Percentiles rank a stretch among this genome's conserved stretches.
phyloP scores from a whole-genome alignment of 2,888 invertebrate species.

The Sarcophaga carnaria region DNA sequence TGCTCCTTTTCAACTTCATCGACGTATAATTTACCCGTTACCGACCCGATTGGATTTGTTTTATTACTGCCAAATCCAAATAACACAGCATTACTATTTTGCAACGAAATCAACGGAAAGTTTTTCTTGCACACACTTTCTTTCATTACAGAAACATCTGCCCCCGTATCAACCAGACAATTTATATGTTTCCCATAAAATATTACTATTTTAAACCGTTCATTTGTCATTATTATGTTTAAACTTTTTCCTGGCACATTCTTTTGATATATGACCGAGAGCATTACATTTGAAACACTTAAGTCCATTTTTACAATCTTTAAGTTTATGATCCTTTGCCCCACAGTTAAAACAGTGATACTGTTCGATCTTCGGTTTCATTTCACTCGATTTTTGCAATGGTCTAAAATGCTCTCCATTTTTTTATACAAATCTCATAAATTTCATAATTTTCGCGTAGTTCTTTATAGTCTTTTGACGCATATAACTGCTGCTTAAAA shows the following conservation, averaged over 20 bases:
- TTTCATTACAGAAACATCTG: constrained; percentile 1
- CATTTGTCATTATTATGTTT: background rate
- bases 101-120: background rate
- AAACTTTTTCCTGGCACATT: background rate
- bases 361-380: background rate
- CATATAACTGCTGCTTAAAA: background rate
- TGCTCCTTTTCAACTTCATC: background rate
- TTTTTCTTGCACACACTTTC: background rate
- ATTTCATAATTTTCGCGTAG: constrained; percentile 1
- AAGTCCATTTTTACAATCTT: constrained; percentile 6
- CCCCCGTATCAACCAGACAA: background rate
- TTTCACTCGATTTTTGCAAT: background rate
- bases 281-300: constrained; percentile 21
- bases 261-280: constrained; percentile 2
- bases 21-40: background rate
- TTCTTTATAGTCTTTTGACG: background rate
- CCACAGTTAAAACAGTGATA: constrained; percentile 19
- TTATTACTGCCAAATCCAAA: background rate
- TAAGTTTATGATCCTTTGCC: constrained; percentile 10
- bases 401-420: background rate
- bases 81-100: background rate
- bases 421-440: background rate
- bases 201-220: background rate
- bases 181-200: background rate
- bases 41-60: background rate